Base-by-base conservation (phyloP, 2,113 vertebrate genomes). In the Rafetus swinhoei region DNA sequence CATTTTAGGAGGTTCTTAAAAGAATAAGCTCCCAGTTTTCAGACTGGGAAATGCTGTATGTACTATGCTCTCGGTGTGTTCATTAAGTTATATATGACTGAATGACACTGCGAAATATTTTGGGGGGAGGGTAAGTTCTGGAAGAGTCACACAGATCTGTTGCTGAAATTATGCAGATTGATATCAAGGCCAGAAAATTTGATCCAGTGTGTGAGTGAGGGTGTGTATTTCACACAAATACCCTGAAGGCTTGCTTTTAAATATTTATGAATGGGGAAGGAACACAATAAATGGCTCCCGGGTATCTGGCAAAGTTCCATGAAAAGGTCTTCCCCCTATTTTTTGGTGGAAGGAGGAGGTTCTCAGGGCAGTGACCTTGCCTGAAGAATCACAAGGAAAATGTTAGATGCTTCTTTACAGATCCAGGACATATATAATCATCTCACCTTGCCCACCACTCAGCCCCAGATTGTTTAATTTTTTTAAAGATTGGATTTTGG, bases 251-350 rank as follows among this genome's bases (percentile, higher is more conserved):
- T 52, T 50, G 45, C 52, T 83, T 79, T 79, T 77, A 79, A 62
- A 45, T n/a, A 74, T 95, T 97, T 97, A 97, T 97, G 96, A 97
- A 97, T 97, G 96, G 87, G 87, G 16, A 29, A 96, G 3, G 2
- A 35, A 62, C n/a, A 80, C 62, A 59, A 80, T 79, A 50, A 84
- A 62, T 87, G 82, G 52, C 86, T 81, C 87, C 74, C 90, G 76
- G 27, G 21, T 14, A 15, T 55, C 59, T 96, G 96, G 95, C 95
- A 86, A 45, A 55, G 54, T 94, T 87, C 89, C 93, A 97, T 79
- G 85, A 91, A 85, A 79, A 94, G 91, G 93, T 95, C 87, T 94
- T 87, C 82, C 94, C 29, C 21, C 50, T 21, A 69, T 3, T 39
- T 92, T 87, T 84, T 93, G 94, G 4, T 55, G 32, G 27, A 25